Evolutionary conservation across 2,113 vertebrate species (phyloP).

Genomic region (Acanthisitta chloris): DNA sequence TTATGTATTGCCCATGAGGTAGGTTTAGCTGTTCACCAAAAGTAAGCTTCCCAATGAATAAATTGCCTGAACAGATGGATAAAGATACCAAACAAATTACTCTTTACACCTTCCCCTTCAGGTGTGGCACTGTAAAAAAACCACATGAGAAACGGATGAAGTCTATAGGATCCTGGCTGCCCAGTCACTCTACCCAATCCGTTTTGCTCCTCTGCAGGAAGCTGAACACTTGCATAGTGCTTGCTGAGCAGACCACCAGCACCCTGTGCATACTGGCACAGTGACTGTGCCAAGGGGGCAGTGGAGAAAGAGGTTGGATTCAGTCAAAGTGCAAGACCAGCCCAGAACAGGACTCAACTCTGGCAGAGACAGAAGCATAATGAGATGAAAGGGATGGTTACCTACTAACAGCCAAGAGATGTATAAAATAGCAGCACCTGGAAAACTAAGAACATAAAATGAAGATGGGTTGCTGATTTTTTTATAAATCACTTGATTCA

Average conservation of each 20-base stretch:
- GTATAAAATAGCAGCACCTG: background rate
- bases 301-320: background rate
- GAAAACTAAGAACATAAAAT: background rate
- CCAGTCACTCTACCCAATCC: background rate
- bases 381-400: background rate
- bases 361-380: background rate
- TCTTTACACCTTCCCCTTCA: background rate
- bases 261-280: background rate
- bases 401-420: background rate
- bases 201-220: background rate
- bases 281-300: background rate
- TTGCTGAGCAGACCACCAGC: background rate
- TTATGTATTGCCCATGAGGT: background rate
- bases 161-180: background rate
- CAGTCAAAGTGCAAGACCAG: background rate
- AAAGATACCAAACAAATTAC: background rate
- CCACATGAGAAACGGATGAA: background rate
- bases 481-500: background rate
- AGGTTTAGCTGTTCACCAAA: background rate
- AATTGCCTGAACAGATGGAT: background rate
- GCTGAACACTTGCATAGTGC: fast-evolving
- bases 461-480: background rate
- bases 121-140: background rate
- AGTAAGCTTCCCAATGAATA: background rate
- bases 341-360: background rate